A percentile compares a stretch with the other conserved stretches of the same genome.
phyloP scores from a whole-genome alignment of 92 coral and sea anemone species.

The Plumapathes pennacea region DNA sequence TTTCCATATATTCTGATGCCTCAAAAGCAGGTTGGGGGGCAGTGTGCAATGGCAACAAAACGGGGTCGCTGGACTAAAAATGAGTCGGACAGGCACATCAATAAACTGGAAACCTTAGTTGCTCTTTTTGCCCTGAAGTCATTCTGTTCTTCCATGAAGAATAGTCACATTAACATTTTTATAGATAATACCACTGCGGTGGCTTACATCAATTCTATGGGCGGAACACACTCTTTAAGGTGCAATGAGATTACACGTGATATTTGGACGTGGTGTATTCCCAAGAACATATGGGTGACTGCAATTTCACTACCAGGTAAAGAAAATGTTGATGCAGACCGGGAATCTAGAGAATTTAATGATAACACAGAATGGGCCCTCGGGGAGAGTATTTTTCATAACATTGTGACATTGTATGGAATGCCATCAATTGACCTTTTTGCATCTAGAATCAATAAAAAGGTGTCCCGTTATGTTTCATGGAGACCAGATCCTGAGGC shows the following conservation, averaged over 20 bases:
- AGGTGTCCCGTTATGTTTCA: slow-evolving; percentile 12
- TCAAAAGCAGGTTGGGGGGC: slow-evolving; percentile 65
- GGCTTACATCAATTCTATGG: slow-evolving; percentile 58
- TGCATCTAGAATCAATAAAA: slow-evolving; percentile 27
- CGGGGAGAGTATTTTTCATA: slow-evolving; percentile 16
- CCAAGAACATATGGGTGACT: slow-evolving; percentile 45
- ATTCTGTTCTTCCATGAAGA: slow-evolving; percentile 12
- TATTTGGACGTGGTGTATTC: slow-evolving; percentile 63
- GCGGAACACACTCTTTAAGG: slow-evolving; percentile 51
- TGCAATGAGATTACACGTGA: slow-evolving; percentile 34
- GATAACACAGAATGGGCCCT: slow-evolving; percentile 61
- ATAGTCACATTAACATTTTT: slow-evolving; percentile 34
- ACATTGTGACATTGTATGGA: slow-evolving; percentile 1
- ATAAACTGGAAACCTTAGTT: slow-evolving; percentile 49
- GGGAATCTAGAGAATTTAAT: slow-evolving; percentile 35
- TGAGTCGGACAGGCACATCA: slow-evolving; percentile 44
- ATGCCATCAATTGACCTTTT: slow-evolving; percentile 17
- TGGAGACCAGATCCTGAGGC: slow-evolving; percentile 13
- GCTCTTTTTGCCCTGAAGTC: slow-evolving; percentile 54
- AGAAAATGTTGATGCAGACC: slow-evolving; percentile 41
- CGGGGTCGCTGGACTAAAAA: slow-evolving; percentile 53
- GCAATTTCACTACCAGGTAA: slow-evolving; percentile 59
- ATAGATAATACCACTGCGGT: slow-evolving; percentile 63
- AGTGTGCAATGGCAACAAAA: slow-evolving; percentile 13
- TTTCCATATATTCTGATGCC: slow-evolving; percentile 47